Evolutionary conservation across 2,888 invertebrate genomes (phyloP).

Genomic region (Luffia ferchaultella): DNA sequence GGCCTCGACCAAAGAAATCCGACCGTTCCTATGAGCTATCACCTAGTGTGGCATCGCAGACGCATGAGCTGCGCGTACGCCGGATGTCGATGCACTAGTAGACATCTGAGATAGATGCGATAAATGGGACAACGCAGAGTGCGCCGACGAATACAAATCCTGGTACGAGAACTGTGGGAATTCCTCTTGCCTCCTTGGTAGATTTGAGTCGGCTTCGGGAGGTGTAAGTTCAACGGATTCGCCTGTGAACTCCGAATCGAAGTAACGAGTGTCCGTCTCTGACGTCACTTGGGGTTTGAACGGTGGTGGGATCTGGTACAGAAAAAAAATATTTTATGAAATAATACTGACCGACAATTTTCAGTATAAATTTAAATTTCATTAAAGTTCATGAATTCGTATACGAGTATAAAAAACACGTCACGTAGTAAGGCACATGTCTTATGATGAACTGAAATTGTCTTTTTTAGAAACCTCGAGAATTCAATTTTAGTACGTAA

Average conservation of each 20-base stretch:
- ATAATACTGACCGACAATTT: too few relatives aligned
- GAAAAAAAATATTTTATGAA: too few relatives aligned
- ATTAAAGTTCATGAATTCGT: too few relatives aligned
- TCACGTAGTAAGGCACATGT: background rate
- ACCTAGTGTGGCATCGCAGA: background rate
- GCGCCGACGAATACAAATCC: constrained; percentile 68
- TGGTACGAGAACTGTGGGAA: constrained; percentile 89
- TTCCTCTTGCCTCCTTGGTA: constrained; percentile 75
- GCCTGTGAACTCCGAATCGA: constrained; percentile 98
- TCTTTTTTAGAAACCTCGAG: too few relatives aligned
- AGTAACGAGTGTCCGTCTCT: constrained; percentile 96
- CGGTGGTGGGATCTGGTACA: constrained; percentile 84
- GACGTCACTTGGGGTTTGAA: constrained; percentile 94
- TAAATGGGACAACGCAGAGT: constrained; percentile 65
- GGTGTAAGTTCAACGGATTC: constrained; percentile 97
- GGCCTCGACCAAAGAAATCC: background rate
- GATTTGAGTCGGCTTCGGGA: constrained; percentile 73
- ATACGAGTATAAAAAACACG: too few relatives aligned
- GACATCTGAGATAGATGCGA: constrained; percentile 40
- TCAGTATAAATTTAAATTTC: too few relatives aligned
- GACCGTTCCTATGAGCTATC: background rate
- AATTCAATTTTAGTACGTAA: too few relatives aligned
- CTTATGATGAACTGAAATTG: too few relatives aligned
- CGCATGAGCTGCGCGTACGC: constrained; percentile 7
- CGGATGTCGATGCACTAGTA: constrained; percentile 32